Base-by-base conservation (phyloP, 2,797 vertebrate species). In the Rhinophrynus dorsalis region DNA sequence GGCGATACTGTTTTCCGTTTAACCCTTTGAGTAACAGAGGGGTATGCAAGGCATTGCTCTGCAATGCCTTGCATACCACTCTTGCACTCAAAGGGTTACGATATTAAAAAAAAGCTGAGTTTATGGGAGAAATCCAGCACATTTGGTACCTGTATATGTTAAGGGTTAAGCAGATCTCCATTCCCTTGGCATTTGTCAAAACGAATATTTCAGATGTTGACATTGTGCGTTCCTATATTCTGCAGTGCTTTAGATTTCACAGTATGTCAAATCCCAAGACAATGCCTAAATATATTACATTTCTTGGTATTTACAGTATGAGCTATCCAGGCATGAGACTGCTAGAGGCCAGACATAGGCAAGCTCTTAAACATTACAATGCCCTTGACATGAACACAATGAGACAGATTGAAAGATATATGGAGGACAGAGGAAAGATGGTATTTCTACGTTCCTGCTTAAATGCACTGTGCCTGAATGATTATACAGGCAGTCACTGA, bases 341-440 rank as follows among this genome's bases (percentile, higher is more conserved):
- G 78, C 75, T 75, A 50, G 71, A 76, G 60, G 74, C 42, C 9
- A 75, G 72, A 55, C 47, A 26, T 27, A 45, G 11, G 44, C 2
- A 1, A 74, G 26, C 56, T 21, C 38, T 17, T 67, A 51, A 52
- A 69, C 57, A 27, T 55, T 61, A 20, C 3, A 3, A 8, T 67
- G 10, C 63, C 62, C 30, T 8, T 75, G 50, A 75, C 67, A 55
- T 54, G 60, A 62, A 77, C 29, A 42, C 60, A 56, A 74, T 67
- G 57, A 64, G 78, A 74, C 58, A 67, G 68, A 67, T 58, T 32
- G 62, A 67, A 74, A 77, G 75, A 54, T 42, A 51, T 62, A 62
- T 55, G 23, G 52, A 58, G 20, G 33, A 47, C 26, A 51, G 18
- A 20, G 13, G 24, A 23, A 48, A 64, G 30, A 66, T 73, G 44